Conservation (phyloP, 2,797 vertebrate species). For the Pseudochromis fuscus region DNA sequence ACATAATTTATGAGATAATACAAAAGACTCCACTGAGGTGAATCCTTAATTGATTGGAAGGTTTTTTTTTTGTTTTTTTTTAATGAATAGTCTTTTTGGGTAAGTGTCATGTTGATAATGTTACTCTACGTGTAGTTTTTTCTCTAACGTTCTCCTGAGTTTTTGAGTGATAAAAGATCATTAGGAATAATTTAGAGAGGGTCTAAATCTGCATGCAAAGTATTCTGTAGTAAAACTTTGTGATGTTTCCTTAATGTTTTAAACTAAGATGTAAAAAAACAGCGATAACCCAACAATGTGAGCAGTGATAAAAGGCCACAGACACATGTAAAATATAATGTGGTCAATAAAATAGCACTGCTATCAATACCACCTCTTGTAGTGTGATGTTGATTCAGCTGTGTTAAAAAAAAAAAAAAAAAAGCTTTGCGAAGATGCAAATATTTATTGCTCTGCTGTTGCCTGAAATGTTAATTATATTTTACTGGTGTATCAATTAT, state of each 20-base stretch:
- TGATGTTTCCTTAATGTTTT: too few species aligned
- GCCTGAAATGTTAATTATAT: neutral
- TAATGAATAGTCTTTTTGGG: conserved; percentile 12
- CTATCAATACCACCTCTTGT: neutral
- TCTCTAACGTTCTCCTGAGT: neutral
- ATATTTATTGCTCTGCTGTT: neutral
- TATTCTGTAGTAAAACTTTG: neutral
- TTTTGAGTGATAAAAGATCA: neutral
- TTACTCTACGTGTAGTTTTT: neutral
- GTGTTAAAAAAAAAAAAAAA: neutral
- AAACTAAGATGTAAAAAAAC: neutral
- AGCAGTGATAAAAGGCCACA: neutral
- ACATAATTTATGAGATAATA: conserved; percentile 51
- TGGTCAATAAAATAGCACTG: neutral
- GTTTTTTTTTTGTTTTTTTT: too few species aligned
- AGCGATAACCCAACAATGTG: neutral
- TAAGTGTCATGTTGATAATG: neutral
- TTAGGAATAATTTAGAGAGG: neutral
- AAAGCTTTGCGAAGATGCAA: neutral
- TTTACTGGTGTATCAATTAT: neutral
- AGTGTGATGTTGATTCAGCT: too few species aligned
- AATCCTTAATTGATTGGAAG: neutral
- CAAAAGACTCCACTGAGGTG: conserved; percentile 35
- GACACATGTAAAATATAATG: neutral
- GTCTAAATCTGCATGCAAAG: neutral